Base-by-base conservation (phyloP, 1,140 invertebrate genomes). In the Scaptomyza montana region DNA sequence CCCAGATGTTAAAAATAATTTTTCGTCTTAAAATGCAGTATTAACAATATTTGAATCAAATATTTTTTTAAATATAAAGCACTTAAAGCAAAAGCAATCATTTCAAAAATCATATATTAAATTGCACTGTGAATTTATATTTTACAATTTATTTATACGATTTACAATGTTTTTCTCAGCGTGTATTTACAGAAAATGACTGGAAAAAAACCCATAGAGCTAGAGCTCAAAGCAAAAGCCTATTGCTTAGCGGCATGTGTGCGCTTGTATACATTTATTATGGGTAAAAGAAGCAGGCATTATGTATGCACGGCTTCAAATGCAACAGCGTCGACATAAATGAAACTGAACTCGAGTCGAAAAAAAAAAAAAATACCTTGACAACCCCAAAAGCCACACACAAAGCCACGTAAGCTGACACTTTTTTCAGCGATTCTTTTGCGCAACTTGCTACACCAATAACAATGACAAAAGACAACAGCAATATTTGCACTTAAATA, bases 321-420 rank as follows among this genome's bases (percentile, higher is more conserved):
- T 84, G 79, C 73, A 84, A 60, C 85, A 72, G 73, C 71, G 69
- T 67, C 72, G 84, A 76, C 75, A 89, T 72, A 76, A 81, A 86
- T 81, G 82, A 80, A 85, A 84, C 78, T 76, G 64, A 67, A 74
- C 61, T 74, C 62, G 45, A 59, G 19, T 41, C 36, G 28, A 71
- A 49, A 68, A 64, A 43, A 49, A 28, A 65, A 60, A 66, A 64
- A 84, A 71, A 78, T 80, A 85, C 85, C 79, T 80, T 84, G 85
- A 89, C 82, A 86, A 87, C 63, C 82, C 76, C 82, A 87, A 78
- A 86, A 86, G 79, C 82, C 82, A 73, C 82, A 86, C 82, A 87
- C 82, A 80, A 68, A 86, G 78, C 59, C 69, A 60, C 21, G 71
- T 87, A 87, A 82, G 55, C 71, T 68, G 84, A 87, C 78, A 76